A percentile compares a stretch with the other conserved stretches of the same genome.
These are phyloP conservation scores for Lordiphosa fenestrarum DNA, from an alignment of 2,888 invertebrate species.

Conservation along the genomic window DNA sequence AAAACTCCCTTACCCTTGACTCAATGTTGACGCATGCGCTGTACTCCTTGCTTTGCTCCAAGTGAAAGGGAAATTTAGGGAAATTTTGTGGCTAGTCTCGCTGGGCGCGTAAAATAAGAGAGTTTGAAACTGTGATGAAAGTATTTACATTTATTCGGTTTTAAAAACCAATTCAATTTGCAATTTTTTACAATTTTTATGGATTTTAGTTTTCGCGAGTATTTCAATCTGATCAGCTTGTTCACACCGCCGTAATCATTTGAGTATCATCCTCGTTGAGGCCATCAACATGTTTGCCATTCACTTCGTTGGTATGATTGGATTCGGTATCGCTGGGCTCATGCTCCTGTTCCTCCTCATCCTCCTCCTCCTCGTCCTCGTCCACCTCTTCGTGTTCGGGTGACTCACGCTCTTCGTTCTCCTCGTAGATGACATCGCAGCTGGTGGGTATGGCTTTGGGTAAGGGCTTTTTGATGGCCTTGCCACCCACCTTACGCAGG, in stretches of 20 bases:
- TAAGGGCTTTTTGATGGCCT: slow-evolving; percentile 76
- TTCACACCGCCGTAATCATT: slow-evolving; percentile 73
- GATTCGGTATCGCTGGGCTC: slow-evolving; percentile 61
- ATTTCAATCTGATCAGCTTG: slow-evolving; percentile 8
- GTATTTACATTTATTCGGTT: slow-evolving; percentile 69
- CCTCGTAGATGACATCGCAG: slow-evolving; percentile 81
- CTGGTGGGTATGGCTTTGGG: slow-evolving; percentile 78
- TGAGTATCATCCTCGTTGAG: slow-evolving; percentile 72
- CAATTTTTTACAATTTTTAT: slow-evolving; percentile 55
- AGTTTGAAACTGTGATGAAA: slow-evolving; percentile 30
- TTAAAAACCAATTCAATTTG: slow-evolving; percentile 53
- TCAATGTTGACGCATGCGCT: slow-evolving; percentile 1
- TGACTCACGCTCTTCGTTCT: slow-evolving; percentile 77
- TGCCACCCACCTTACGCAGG: slow-evolving; percentile 39
- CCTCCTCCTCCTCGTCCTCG: slow-evolving; percentile 43
- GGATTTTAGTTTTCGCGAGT: slow-evolving; percentile 29
- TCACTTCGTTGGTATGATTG: slow-evolving; percentile 59
- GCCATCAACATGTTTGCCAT: slow-evolving; percentile 52
- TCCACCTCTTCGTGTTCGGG: slow-evolving; percentile 54
- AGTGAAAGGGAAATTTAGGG: not conserved
- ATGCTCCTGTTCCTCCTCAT: slow-evolving; percentile 38
- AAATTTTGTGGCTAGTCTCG: too few species aligned
- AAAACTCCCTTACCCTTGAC: too few species aligned
- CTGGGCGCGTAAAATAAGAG: not conserved
- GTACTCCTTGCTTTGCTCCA: too few species aligned